Evolutionary conservation across 2,113 vertebrate species (phyloP).

Genomic region (Physeter macrocephalus): DNA sequence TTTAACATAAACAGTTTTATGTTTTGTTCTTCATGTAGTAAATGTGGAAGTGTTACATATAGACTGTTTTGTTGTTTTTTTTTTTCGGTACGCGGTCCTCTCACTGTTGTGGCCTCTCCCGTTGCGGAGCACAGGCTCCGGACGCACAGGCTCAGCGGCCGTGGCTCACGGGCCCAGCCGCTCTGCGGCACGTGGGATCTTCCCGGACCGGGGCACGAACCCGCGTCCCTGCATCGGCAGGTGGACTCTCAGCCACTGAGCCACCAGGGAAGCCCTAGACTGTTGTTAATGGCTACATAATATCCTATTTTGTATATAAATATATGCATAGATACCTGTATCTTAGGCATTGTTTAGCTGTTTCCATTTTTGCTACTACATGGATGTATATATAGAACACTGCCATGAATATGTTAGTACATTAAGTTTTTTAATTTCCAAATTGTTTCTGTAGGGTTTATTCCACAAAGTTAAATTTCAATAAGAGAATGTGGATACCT

Average conservation of each 20-base stretch:
- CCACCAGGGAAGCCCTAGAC: too few species aligned
- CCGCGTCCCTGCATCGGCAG: too few species aligned
- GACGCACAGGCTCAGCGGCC: too few species aligned
- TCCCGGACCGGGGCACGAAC: too few species aligned
- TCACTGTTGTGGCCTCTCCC: too few species aligned
- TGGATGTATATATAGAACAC: background rate
- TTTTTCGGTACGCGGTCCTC: too few species aligned
- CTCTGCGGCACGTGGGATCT: too few species aligned
- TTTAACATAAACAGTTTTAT: background rate
- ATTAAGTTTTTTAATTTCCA: background rate
- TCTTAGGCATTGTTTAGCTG: background rate
- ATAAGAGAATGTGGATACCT: background rate
- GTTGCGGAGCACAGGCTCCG: too few species aligned
- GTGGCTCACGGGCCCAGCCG: too few species aligned
- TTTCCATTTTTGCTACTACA: background rate
- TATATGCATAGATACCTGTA: background rate
- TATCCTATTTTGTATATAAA: background rate
- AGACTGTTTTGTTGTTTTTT: too few species aligned
- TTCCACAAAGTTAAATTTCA: background rate
- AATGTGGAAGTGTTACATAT: background rate
- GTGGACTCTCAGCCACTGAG: too few species aligned
- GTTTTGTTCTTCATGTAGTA: background rate
- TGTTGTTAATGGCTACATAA: background rate
- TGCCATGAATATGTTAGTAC: background rate
- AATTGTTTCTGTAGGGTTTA: background rate